Evolutionary conservation across 2,888 invertebrate genomes (phyloP).

Genomic region (Oscheius myriophilus): DNA sequence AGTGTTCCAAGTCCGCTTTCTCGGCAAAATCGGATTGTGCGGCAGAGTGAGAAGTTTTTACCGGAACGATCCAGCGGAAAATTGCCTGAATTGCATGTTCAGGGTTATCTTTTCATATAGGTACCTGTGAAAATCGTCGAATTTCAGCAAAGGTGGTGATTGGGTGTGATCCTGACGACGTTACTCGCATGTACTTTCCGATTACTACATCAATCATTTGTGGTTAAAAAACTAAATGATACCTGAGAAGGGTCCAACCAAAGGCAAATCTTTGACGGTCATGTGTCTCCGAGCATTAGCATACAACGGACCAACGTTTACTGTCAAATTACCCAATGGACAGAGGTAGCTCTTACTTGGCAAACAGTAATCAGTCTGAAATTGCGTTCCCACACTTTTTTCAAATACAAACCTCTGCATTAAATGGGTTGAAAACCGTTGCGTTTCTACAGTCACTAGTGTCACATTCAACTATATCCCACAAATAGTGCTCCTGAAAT

Average conservation of each 20-base stretch:
- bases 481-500: slow-evolving; percentile 40
- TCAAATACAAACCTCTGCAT: slow-evolving; percentile 35
- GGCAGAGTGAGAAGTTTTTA: slow-evolving; percentile 33
- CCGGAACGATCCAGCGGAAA: slow-evolving; percentile 50
- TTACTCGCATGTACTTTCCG: slow-evolving; percentile 42
- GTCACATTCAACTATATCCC: slow-evolving; percentile 48
- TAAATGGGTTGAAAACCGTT: slow-evolving; percentile 48
- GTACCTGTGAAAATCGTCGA: slow-evolving; percentile 33
- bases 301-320: slow-evolving; percentile 38
- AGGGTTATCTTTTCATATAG: too few species aligned
- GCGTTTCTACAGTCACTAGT: slow-evolving; percentile 43
- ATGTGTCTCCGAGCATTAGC: slow-evolving; percentile 45
- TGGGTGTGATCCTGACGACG: slow-evolving; percentile 33
- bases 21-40: slow-evolving; percentile 40
- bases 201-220: slow-evolving; percentile 40
- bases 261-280: slow-evolving; percentile 44
- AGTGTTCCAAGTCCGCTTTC: slow-evolving; percentile 34
- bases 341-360: slow-evolving; percentile 29
- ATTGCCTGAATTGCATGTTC: slow-evolving; percentile 40
- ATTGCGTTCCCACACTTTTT: neutral
- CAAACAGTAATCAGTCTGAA: slow-evolving; percentile 4
- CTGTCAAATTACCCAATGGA: slow-evolving; percentile 49
- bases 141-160: slow-evolving; percentile 37
- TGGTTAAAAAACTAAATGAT: too few species aligned
- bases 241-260: slow-evolving; percentile 51